Evolutionary conservation across 2,888 invertebrate species (phyloP).

Genomic region (Epsilonema sp.): DNA sequence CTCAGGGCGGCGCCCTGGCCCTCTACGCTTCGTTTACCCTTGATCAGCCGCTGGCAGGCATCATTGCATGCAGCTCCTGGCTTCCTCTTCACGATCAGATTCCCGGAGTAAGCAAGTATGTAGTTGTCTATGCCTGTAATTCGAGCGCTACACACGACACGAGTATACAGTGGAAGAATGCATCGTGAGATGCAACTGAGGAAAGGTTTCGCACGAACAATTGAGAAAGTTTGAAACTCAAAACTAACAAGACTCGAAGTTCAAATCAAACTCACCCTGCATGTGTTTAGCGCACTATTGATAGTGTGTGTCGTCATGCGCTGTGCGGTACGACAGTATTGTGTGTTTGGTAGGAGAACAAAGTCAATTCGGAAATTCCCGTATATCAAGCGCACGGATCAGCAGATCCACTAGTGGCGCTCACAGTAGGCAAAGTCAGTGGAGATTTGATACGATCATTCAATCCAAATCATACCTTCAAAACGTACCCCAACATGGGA

Average conservation of each 20-base stretch:
- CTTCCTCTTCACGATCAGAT: conserved; percentile 69
- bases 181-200: too few relatives aligned
- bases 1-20: conserved; percentile 87
- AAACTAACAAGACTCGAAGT: too few relatives aligned
- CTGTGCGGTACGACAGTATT: too few relatives aligned
- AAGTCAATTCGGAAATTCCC: conserved; percentile 39
- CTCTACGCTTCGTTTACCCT: conserved; percentile 74
- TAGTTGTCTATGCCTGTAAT: too few relatives aligned
- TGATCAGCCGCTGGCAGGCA: conserved; percentile 57
- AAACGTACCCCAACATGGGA: conserved; percentile 26
- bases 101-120: conserved; percentile 39
- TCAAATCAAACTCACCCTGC: too few relatives aligned
- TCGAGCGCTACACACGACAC: too few relatives aligned
- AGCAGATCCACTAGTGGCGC: conserved; percentile 74
- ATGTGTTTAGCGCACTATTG: too few relatives aligned
- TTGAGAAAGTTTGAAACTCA: too few relatives aligned
- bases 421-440: conserved; percentile 77
- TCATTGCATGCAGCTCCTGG: conserved; percentile 78
- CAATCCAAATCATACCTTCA: conserved; percentile 18
- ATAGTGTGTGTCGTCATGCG: too few relatives aligned
- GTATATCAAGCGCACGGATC: conserved; percentile 84
- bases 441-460: conserved; percentile 52
- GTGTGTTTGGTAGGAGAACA: too few relatives aligned
- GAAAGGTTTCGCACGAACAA: too few relatives aligned
- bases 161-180: too few relatives aligned